Base-by-base conservation (phyloP, 1,140 invertebrate genomes). In the Pteromalus puparum region DNA sequence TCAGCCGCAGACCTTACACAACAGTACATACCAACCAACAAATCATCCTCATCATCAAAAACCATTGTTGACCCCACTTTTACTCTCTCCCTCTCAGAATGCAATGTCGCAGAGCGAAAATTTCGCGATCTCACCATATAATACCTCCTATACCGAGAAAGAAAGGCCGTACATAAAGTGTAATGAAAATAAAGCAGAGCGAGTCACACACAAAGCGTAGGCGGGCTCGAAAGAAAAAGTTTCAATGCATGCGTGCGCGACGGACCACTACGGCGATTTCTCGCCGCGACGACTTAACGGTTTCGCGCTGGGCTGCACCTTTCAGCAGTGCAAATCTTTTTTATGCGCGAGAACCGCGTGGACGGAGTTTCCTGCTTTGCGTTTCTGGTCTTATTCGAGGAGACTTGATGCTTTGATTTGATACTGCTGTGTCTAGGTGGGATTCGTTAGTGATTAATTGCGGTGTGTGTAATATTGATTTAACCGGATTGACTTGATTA, bases 151-250 rank as follows among this genome's bases (percentile, higher is more conserved):
- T n/a, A 70, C 26, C 24, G 10, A 28, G 28, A 70, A 30, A 70
- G 67, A 70, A 18, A 70, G 26, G 53, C 18, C 7, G 53, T 42
- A 42, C 53, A 61, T n/a, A 61, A 61, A 61, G 53, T 21, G 18
- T 76, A 76, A 67, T 46, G 38, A 67, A 82, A 82, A 76, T 76
- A 76, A 82, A 82, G 26, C 34, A 42, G 24, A 61, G 61, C 4
- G 13, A 67, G 12, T 3, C 26, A 18, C 67, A 28, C n/a, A 4
- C n/a, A 7, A 24, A 2, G 81, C 81, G 81, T 68, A 38, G 81
- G 81, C 12, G 72, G 53, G 3, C 74, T 13, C 28, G 79, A 82
- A 21, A 75, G 21, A 74, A 74, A 82, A 26, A 82, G 67, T 28
- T 42, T 80, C 24, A 53, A 72, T 72, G 28, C 18, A 34, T 30